Base-by-base conservation (phyloP, 2,888 invertebrate genomes). In the Tachina fera region DNA sequence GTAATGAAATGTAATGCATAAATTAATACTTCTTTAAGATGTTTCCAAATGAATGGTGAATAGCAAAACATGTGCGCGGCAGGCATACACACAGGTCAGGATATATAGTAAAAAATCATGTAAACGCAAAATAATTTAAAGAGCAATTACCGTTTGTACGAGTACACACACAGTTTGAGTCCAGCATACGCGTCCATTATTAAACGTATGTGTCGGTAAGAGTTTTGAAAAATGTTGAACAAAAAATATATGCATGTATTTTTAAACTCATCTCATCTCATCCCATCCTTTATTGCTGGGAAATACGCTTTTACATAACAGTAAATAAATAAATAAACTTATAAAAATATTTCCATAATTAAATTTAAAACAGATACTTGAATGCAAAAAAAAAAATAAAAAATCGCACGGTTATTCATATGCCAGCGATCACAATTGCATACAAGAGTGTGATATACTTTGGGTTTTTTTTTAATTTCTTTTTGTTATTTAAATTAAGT, bases 21-120 rank as follows among this genome's bases (percentile, higher is more conserved):
- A 78, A 78, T 83, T 83, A 83, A 83, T 79, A 76, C 79, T 80
- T 77, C 63, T 79, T 79, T 65, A 77, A 78, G 82, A 83, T 77
- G 58, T 65, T 83, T 72, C 9, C 58, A 51, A 49, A 49, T 53
- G 49, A 68, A 72, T 63, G 51, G 43, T 43, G 60, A 78, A 72
- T 61, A 68, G 65, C 22, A n/a, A 67, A 68, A 70, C 79, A 79
- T 79, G 74, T 3, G 41, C 70, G 31, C 31, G 31, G 31, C 31
- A 31, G 31, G n/a, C 67, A 22, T 3, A 72, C 70, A 75, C 68
- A 70, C 68, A 51, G 79, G 79, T 84, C 84, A 84, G 84, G 79
- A 84, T n/a, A n/a, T n/a, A n/a, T 56, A 31, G 22, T 6, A 75
- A 49, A 41, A 70, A 79, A 84, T 49, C 78, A 41, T 75, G 63